A percentile compares a stretch with the other conserved stretches of the same genome.
These are phyloP conservation scores for Ciona savignyi DNA, from an alignment of 23 tunicate genomes.

Conservation along the genomic window DNA sequence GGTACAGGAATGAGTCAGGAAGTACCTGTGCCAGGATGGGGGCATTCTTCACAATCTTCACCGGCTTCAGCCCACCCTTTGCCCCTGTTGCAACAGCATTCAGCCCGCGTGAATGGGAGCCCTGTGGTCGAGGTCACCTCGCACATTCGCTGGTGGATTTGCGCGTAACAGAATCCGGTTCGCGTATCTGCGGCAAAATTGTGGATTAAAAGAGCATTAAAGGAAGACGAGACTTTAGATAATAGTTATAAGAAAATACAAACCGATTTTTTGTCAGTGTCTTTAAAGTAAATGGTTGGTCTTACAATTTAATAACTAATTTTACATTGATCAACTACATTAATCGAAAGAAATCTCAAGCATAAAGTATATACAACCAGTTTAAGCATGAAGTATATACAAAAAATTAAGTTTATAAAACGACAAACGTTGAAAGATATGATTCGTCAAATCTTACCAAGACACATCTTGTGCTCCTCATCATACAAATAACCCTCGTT, in stretches of 20 bases:
- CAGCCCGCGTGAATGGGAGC: constrained; percentile 65
- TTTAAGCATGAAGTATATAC: no score
- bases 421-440: no score
- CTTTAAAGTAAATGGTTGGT: no score
- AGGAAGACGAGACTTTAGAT: no score
- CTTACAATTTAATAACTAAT: no score
- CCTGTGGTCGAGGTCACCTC: constrained; percentile 92
- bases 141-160: constrained; percentile 78
- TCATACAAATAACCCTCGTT: constrained; percentile 81
- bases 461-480: constrained; percentile 75
- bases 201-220: no score
- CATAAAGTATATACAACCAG: no score
- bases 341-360: no score
- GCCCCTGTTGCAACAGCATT: constrained; percentile 90
- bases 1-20: neutral
- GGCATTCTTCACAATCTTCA: constrained; percentile 86
- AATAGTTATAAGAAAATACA: no score
- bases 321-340: no score
- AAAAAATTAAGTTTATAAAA: no score
- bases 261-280: no score
- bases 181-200: constrained; percentile 47
- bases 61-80: constrained; percentile 96
- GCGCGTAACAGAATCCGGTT: constrained; percentile 80
- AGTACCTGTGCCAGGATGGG: constrained; percentile 70
- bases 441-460: constrained; percentile 41